Conservation (phyloP, 2,113 vertebrate genomes). For the Lepus americanus region DNA sequence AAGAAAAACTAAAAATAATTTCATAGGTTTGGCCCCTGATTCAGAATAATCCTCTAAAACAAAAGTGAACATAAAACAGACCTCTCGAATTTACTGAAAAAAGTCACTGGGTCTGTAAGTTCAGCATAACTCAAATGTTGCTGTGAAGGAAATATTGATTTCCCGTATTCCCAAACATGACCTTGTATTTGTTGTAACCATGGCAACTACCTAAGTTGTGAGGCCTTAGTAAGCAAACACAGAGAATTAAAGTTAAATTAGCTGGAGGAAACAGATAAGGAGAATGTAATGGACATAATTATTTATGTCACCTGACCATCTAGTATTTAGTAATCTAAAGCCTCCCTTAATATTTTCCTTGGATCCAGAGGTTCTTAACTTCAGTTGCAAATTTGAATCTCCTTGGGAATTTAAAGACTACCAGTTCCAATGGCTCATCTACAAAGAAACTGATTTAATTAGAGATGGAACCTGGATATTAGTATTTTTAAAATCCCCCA, state of each 20-base stretch:
- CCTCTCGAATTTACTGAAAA: constrained; percentile 23
- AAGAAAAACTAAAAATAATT: constrained; percentile 56
- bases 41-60: constrained; percentile 46
- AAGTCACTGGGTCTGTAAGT: constrained; percentile 24
- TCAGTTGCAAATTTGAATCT: constrained; percentile 28
- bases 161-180: constrained; percentile 66
- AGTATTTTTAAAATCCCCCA: neutral
- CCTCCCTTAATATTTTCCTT: constrained; percentile 67
- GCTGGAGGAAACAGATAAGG: constrained; percentile 37
- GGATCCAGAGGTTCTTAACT: constrained; percentile 51
- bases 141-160: constrained; percentile 70
- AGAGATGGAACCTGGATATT: neutral
- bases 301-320: constrained; percentile 20
- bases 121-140: constrained; percentile 63
- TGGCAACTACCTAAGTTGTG: constrained; percentile 55
- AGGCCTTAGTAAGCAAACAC: constrained; percentile 58
- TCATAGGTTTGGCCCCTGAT: neutral
- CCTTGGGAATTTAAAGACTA: neutral
- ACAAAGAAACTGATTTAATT: constrained; percentile 49
- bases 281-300: constrained; percentile 49
- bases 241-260: constrained; percentile 65
- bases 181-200: constrained; percentile 63
- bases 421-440: neutral
- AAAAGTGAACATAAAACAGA: constrained; percentile 43
- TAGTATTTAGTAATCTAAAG: constrained; percentile 71